phyloP scores from a whole-genome alignment of 2,797 vertebrate genomes.

The Anguilla marmorata region DNA sequence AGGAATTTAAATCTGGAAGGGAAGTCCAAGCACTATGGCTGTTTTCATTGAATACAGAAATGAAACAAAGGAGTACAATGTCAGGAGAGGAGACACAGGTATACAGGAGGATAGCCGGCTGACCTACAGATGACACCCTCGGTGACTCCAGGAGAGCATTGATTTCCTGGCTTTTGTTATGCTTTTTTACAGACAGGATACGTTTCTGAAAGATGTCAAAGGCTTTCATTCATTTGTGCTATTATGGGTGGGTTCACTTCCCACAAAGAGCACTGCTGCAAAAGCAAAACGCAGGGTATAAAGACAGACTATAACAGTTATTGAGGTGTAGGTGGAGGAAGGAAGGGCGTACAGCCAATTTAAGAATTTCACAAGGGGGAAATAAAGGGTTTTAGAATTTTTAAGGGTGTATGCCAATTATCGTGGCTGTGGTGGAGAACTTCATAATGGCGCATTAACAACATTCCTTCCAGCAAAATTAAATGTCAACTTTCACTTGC shows the following conservation, averaged over 20 bases:
- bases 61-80: not conserved
- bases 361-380: not conserved
- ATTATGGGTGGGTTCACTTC: not conserved
- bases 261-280: not conserved
- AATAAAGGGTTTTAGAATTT: not conserved
- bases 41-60: not conserved
- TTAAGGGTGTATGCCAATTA: not conserved
- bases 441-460: not conserved
- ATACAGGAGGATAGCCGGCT: not conserved
- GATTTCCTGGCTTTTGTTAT: not conserved
- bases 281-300: not conserved
- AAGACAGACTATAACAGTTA: not conserved
- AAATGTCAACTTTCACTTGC: not conserved
- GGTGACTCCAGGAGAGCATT: not conserved
- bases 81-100: slow-evolving; percentile 1
- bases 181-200: not conserved
- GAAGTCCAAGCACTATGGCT: not conserved
- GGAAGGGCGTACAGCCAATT: not conserved
- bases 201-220: not conserved
- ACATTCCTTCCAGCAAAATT: not conserved
- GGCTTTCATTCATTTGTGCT: not conserved
- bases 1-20: not conserved
- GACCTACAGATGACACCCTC: not conserved
- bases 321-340: not conserved
- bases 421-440: not conserved